phyloP scores from a whole-genome alignment of 2,888 invertebrate genomes.

The Toxonevra muliebris region DNA sequence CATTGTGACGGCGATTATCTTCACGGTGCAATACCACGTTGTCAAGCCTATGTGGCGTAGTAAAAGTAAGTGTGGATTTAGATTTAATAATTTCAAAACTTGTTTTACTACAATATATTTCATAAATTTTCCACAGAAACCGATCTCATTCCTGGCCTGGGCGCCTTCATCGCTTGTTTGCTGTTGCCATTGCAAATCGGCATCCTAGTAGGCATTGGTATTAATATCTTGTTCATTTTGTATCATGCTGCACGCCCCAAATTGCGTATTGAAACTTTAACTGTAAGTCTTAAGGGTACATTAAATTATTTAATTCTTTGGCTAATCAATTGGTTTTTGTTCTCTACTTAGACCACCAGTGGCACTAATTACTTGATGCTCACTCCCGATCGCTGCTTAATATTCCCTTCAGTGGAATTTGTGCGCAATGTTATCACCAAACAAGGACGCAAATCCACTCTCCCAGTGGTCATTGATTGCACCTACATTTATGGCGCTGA shows the following conservation, averaged over 20 bases:
- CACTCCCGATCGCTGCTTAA: constrained; percentile 87
- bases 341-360: constrained; percentile 66
- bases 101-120: background rate
- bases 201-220: constrained; percentile 82
- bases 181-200: constrained; percentile 86
- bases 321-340: constrained; percentile 9
- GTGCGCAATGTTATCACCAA: constrained; percentile 86
- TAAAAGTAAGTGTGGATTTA: constrained; percentile 75
- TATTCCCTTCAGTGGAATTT: constrained; percentile 91
- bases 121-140: constrained; percentile 71
- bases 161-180: constrained; percentile 86
- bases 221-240: constrained; percentile 85
- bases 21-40: constrained; percentile 90
- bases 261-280: constrained; percentile 79
- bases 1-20: constrained; percentile 90
- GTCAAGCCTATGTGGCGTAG: constrained; percentile 89
- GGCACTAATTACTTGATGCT: constrained; percentile 82
- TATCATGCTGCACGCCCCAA: constrained; percentile 89
- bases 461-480: constrained; percentile 87
- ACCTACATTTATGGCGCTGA: constrained; percentile 89
- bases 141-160: constrained; percentile 86
- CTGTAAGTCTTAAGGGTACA: constrained; percentile 68
- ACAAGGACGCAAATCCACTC: constrained; percentile 74
- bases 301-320: background rate
- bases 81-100: background rate